phyloP scores from a whole-genome alignment of 2,113 vertebrate species.

The Brienomyrus brachyistius region DNA sequence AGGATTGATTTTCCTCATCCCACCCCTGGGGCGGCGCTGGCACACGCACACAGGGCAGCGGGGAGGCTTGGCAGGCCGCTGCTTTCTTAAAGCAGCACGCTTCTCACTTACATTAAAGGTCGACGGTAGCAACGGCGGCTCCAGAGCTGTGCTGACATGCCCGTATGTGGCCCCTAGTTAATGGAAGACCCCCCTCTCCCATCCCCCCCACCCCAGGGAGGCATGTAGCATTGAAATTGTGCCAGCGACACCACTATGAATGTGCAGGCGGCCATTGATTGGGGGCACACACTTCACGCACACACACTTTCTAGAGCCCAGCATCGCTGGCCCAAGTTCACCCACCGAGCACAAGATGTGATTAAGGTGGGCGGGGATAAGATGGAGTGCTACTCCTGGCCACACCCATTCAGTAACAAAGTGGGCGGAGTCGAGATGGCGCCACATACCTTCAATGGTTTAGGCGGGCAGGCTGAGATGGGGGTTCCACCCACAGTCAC shows the following conservation, averaged over 20 bases:
- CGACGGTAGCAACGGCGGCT: background rate
- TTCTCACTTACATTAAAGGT: background rate
- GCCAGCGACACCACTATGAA: background rate
- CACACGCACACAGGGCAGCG: background rate
- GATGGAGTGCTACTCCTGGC: background rate
- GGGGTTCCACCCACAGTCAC: background rate
- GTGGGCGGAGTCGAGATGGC: background rate
- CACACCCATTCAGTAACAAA: background rate
- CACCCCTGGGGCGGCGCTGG: background rate
- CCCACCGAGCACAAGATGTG: background rate
- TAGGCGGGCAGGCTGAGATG: background rate
- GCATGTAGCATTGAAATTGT: background rate
- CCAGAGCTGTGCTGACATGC: background rate
- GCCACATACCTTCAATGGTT: background rate
- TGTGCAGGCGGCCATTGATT: background rate
- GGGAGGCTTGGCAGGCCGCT: background rate
- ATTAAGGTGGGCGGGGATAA: background rate
- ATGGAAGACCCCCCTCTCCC: background rate
- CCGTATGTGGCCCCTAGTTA: background rate
- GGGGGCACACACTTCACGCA: too few species aligned
- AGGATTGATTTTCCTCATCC: conserved; percentile 16
- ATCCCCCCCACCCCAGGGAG: background rate
- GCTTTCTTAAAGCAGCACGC: background rate
- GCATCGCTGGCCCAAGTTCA: background rate
- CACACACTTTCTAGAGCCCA: background rate